A percentile compares a stretch with the other conserved stretches of the same genome.
These are phyloP conservation scores for Leptarthrus brevirostris DNA, from an alignment of 2,888 invertebrate genomes.

Conservation along the genomic window DNA sequence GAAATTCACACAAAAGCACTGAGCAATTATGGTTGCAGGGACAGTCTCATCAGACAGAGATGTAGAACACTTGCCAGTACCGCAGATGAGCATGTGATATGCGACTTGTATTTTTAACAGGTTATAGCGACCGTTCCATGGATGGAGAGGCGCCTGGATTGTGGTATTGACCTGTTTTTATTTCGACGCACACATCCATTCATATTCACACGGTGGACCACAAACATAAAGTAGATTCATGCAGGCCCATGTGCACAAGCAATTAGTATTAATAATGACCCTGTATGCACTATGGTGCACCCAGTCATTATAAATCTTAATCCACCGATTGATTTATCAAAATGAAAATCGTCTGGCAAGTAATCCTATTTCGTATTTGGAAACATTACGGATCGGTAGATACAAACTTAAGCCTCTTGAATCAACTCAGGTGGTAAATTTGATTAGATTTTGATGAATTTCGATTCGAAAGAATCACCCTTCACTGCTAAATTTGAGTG, in stretches of 20 bases:
- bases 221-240: slow-evolving; percentile 43
- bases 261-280: slow-evolving; percentile 43
- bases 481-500: too few relatives aligned
- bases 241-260: slow-evolving; percentile 29
- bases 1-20: slow-evolving; percentile 32
- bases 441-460: slow-evolving; percentile 34
- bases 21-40: slow-evolving; percentile 40
- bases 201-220: neutral
- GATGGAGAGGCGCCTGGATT: too few relatives aligned
- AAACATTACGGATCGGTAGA: neutral
- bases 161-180: slow-evolving; percentile 5
- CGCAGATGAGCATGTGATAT: slow-evolving; percentile 35
- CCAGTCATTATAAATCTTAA: slow-evolving; percentile 38
- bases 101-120: slow-evolving; percentile 33
- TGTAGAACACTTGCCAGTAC: neutral
- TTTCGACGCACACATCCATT: slow-evolving; percentile 1
- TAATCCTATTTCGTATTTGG: neutral
- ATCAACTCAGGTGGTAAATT: slow-evolving; percentile 16
- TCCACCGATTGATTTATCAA: slow-evolving; percentile 37
- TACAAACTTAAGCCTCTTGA: slow-evolving; percentile 15
- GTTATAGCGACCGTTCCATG: neutral
- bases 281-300: slow-evolving; percentile 15
- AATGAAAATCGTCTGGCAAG: slow-evolving; percentile 29
- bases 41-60: slow-evolving; percentile 26
- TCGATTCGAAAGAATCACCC: neutral